Evolutionary conservation across 2,113 vertebrate genomes (phyloP), one percentile per base, ranked within the genome.

Genomic region (Apaloderma vittatum): DNA sequence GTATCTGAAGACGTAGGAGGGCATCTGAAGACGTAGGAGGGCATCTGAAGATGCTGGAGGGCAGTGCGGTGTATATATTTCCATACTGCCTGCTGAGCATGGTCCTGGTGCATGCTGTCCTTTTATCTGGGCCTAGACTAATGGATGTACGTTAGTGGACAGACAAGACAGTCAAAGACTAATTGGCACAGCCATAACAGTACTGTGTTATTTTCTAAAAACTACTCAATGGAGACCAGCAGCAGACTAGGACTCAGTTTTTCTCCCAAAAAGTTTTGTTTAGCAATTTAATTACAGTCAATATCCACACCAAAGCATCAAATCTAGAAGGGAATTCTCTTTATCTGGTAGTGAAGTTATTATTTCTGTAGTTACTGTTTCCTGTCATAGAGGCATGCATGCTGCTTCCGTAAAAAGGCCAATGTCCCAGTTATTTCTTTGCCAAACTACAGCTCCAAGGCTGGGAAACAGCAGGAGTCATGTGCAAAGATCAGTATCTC

Each of bases 401-500:
- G 15, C 11, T 57, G 45, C 29, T 52, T 55, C 67, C 61, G 66
- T 52, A 21, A 82, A 86, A 93, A 63, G 26, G 34, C 29, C 66
- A 82, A 18, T 63, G 51, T 32, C 40, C 74, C 70, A 63, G 30
- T 85, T 78, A 55, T 19, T 48, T 18, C 49, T n/a, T 52, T 70
- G 52, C 48, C 46, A 85, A 51, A 85, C 40, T 36, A 49, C 77
- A 87, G 11, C 30, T 90, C 21, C 74, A 40, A 62, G 78, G 70
- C 93, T 93, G 88, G 68, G 94, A 92, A 96, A 85, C 27, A 74
- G 85, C 61, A 74, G 70, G 46, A 82, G 62, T 43, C 32, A 16
- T 20, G 88, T 61, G 34, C 82, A 92, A 92, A 91, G 92, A 75
- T 87, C 88, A 91, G 30, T 45, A 45, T 66, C 84, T 82, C 88